Evolutionary conservation across 2,888 invertebrate genomes (phyloP).

Genomic region (Cryptosula pallasiana): DNA sequence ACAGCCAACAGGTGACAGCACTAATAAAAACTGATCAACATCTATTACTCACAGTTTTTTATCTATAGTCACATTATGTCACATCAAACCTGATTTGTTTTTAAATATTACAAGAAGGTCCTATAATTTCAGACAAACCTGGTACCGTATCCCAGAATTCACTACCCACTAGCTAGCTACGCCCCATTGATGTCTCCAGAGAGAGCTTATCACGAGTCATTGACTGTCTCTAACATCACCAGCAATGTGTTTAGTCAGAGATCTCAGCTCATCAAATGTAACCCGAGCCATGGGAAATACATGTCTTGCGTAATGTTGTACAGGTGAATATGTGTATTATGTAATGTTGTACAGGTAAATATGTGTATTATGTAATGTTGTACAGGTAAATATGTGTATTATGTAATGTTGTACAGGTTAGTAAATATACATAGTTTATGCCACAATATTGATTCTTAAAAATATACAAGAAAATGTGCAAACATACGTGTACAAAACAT

Average conservation of each 20-base stretch:
- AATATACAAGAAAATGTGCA: no score
- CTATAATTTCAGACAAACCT: slow-evolving; percentile 15
- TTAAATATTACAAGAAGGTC: not conserved
- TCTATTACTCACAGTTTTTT: no score
- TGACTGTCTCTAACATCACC: not conserved
- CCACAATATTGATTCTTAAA: no score
- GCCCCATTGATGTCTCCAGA: slow-evolving; percentile 7
- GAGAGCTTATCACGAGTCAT: not conserved
- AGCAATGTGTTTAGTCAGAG: not conserved
- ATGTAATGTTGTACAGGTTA: slow-evolving; percentile 6
- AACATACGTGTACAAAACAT: no score
- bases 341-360: slow-evolving; percentile 15
- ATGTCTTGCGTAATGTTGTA: slow-evolving; percentile 14
- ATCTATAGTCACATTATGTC: not conserved
- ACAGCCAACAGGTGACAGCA: no score
- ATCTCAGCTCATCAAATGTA: slow-evolving; percentile 12
- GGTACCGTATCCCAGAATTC: slow-evolving; percentile 23
- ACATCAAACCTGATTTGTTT: not conserved
- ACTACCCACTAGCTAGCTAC: slow-evolving; percentile 15
- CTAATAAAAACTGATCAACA: no score
- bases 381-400: slow-evolving; percentile 20
- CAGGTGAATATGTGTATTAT: slow-evolving; percentile 15
- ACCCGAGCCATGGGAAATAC: not conserved
- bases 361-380: not conserved
- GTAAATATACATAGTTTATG: no score